Evolutionary conservation across 2,888 invertebrate species (phyloP).

Genomic region (Scotopteryx bipunctaria): DNA sequence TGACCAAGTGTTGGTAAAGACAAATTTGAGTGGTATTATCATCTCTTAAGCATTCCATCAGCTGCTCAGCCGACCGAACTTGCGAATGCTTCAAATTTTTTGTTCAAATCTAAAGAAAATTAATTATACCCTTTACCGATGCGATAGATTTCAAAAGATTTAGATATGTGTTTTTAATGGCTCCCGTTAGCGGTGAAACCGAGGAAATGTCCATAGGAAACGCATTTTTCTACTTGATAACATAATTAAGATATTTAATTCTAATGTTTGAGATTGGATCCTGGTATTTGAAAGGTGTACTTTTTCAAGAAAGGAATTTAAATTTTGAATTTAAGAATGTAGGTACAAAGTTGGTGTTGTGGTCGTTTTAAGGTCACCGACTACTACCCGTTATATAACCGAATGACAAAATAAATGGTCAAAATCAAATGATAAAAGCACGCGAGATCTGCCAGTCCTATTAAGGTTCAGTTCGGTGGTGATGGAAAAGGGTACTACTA

Average conservation of each 20-base stretch:
- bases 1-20: no score
- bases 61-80: constrained; percentile 30
- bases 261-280: constrained; percentile 11
- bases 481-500: no score
- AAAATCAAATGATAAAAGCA: no score
- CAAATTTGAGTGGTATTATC: constrained; percentile 10
- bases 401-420: no score
- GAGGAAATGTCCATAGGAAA: constrained; percentile 63
- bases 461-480: no score
- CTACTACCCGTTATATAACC: no score
- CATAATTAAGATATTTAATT: constrained; percentile 58
- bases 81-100: constrained; percentile 62
- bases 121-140: constrained; percentile 63
- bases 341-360: no score
- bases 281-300: constrained; percentile 12
- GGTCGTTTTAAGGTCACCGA: no score
- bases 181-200: constrained; percentile 47
- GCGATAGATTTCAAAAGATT: constrained; percentile 68
- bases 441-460: no score
- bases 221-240: constrained; percentile 68
- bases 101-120: constrained; percentile 64
- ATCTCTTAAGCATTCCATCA: constrained; percentile 5
- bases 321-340: background rate
- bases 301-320: constrained; percentile 3
- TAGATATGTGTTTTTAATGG: constrained; percentile 70